Conservation (phyloP, 2,113 vertebrate genomes). For the Camarhynchus parvulus region DNA sequence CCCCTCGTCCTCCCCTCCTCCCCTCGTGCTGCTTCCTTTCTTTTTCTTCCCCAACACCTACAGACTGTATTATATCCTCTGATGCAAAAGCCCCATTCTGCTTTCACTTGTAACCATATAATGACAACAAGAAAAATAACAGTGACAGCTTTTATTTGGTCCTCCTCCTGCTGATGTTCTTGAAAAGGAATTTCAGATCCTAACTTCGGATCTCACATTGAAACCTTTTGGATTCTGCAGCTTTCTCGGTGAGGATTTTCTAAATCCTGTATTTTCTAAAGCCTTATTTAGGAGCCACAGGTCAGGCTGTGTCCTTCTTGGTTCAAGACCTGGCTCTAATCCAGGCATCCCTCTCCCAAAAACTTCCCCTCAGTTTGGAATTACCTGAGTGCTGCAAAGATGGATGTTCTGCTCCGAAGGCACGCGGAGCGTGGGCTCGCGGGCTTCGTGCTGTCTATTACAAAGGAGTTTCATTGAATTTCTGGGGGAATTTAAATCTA, state of each 20-base stretch:
- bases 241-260: background rate
- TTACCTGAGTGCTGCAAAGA: background rate
- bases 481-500: constrained; percentile 31
- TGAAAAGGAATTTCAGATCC: background rate
- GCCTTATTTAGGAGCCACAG: background rate
- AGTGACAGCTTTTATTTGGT: constrained; percentile 32
- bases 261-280: background rate
- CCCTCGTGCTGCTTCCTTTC: background rate
- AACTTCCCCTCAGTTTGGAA: background rate
- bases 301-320: background rate
- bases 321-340: background rate
- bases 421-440: fast-evolving
- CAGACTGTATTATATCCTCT: constrained; percentile 30
- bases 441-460: background rate
- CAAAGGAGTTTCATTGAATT: background rate
- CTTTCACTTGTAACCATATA: background rate
- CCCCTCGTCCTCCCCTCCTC: background rate
- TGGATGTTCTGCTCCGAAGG: background rate
- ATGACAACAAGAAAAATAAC: constrained; percentile 40
- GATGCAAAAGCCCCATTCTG: constrained; percentile 11
- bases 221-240: background rate
- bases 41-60: constrained; percentile 36
- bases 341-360: background rate
- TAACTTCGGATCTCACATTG: background rate
- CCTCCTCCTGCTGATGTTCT: constrained; percentile 1